Conservation (phyloP, 2,888 invertebrate species). For the Synanthedon myopaeformis region DNA sequence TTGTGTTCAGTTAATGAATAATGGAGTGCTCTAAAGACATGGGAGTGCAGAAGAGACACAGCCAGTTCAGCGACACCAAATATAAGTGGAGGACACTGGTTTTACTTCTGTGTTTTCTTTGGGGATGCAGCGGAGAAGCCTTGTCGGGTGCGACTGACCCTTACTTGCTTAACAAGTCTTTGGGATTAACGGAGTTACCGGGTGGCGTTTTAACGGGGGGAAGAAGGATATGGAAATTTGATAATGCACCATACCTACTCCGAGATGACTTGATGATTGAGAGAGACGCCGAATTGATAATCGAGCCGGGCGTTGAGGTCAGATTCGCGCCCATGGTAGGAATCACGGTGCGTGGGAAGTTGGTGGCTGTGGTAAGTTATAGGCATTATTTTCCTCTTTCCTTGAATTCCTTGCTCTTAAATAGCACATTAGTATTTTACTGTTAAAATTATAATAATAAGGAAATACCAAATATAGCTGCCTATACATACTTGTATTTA, state of each 20-base stretch:
- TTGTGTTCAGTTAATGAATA: conserved; percentile 39
- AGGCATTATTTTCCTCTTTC: no score
- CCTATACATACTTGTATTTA: no score
- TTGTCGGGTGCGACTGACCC: conserved; percentile 38
- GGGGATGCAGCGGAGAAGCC: conserved; percentile 48
- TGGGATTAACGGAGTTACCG: conserved; percentile 68
- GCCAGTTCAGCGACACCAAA: conserved; percentile 65
- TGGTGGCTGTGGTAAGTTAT: conserved; percentile 87
- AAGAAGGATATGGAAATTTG: conserved; percentile 63
- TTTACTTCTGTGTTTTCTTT: conserved; percentile 29
- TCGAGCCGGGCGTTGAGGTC: conserved; percentile 92
- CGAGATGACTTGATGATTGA: conserved; percentile 85
- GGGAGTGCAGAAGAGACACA: conserved; percentile 62
- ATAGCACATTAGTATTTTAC: no score
- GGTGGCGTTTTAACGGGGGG: conserved; percentile 74
- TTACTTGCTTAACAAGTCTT: conserved; percentile 52
- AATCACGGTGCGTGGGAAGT: conserved; percentile 89
- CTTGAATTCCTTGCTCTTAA: no score
- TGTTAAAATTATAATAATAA: no score
- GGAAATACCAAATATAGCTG: no score
- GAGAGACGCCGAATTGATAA: conserved; percentile 80
- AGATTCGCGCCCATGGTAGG: conserved; percentile 93
- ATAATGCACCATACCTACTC: conserved; percentile 80
- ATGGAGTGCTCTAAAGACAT: conserved; percentile 56
- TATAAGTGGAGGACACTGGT: conserved; percentile 65